A percentile compares a stretch with the other conserved stretches of the same genome.
Conservation (phyloP, 2,797 vertebrate genomes). For the Megaceryle alcyon region DNA sequence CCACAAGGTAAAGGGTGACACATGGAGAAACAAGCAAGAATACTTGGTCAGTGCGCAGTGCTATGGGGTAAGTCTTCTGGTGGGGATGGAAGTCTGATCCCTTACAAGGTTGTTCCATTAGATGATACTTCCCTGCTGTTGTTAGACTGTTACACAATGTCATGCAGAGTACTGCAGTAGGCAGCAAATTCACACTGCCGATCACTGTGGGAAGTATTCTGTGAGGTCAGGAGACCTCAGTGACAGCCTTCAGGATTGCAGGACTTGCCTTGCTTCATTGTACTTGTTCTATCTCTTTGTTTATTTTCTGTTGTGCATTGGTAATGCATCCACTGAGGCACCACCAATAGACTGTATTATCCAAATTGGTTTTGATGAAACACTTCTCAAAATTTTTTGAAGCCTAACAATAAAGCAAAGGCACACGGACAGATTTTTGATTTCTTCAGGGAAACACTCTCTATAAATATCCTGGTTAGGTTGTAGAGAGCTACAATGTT, state of each 20-base stretch:
- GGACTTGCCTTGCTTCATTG: neutral
- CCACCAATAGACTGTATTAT: neutral
- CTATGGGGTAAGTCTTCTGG: accelerated
- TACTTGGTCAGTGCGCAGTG: neutral
- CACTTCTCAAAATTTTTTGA: neutral
- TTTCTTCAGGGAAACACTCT: neutral
- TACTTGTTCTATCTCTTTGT: neutral
- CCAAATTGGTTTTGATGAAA: neutral
- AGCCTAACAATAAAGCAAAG: neutral
- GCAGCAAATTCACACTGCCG: accelerated
- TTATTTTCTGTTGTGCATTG: neutral
- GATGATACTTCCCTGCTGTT: neutral
- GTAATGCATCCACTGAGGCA: neutral
- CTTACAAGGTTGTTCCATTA: accelerated
- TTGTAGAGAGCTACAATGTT: neutral
- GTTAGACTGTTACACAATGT: too few species aligned
- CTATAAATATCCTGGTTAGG: neutral
- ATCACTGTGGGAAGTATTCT: accelerated
- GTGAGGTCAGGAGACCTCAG: neutral
- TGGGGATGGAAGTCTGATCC: neutral
- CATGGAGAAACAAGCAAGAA: neutral
- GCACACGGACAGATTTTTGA: neutral
- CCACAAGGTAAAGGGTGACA: neutral
- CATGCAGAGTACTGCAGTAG: too few species aligned
- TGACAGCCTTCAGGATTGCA: neutral